phyloP scores from a whole-genome alignment of 2,797 vertebrate genomes.

The Staurois parvus region DNA sequence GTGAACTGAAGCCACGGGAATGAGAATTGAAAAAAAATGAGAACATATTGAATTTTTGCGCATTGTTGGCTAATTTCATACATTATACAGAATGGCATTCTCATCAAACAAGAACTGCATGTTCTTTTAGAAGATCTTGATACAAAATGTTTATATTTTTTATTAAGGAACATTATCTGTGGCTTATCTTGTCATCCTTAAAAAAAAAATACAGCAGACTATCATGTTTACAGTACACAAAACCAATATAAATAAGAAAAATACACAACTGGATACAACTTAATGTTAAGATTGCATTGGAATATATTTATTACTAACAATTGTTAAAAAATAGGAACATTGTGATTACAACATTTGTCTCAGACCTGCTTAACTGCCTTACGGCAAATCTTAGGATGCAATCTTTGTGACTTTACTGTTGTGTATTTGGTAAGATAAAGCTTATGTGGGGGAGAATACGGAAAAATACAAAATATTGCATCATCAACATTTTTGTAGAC shows the following conservation, averaged over 20 bases:
- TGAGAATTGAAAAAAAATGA: too few species aligned
- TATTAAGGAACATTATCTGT: background rate
- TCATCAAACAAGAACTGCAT: background rate
- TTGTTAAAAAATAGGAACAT: background rate
- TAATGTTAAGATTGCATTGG: background rate
- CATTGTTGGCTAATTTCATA: too few species aligned
- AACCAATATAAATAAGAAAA: background rate
- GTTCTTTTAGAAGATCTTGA: constrained; percentile 15
- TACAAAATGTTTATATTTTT: constrained; percentile 8
- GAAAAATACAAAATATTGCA: too few species aligned
- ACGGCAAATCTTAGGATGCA: too few species aligned
- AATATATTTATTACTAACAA: constrained; percentile 28
- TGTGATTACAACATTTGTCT: background rate
- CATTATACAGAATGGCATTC: too few species aligned
- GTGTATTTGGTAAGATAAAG: too few species aligned
- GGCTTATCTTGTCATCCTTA: constrained; percentile 4
- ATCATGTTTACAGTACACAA: constrained; percentile 37
- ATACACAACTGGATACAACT: background rate
- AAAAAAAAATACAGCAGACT: background rate
- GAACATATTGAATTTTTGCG: too few species aligned
- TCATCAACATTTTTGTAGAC: too few species aligned
- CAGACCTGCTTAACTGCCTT: too few species aligned
- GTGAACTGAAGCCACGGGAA: too few species aligned
- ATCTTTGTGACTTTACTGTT: too few species aligned
- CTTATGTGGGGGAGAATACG: too few species aligned